phyloP scores from a whole-genome alignment of 2,113 vertebrate genomes.

The Prionailurus viverrinus region DNA sequence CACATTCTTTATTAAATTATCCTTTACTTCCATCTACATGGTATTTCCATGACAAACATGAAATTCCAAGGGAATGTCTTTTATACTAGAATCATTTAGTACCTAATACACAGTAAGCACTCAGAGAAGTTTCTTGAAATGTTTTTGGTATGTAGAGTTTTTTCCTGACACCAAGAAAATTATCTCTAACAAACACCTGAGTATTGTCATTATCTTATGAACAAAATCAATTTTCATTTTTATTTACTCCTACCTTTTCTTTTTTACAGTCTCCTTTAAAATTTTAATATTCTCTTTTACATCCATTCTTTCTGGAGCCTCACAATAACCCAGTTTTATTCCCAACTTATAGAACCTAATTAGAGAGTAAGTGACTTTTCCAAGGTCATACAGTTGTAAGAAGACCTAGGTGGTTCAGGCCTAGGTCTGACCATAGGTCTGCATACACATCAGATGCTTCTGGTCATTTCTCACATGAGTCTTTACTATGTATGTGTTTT shows the following conservation, averaged over 20 bases:
- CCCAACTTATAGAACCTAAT: not conserved
- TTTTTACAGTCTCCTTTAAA: not conserved
- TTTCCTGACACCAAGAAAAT: not conserved
- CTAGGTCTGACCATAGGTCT: not conserved
- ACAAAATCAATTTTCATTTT: conserved; percentile 5
- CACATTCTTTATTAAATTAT: not conserved
- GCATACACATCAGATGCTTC: not conserved
- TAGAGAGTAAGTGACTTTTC: not conserved
- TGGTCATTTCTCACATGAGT: not conserved
- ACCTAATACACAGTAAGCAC: not conserved
- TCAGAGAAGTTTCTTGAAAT: not conserved
- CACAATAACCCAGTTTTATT: conserved; percentile 16
- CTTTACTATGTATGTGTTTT: not conserved
- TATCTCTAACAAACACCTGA: not conserved
- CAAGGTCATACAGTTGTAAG: not conserved
- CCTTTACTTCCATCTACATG: not conserved
- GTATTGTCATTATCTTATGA: not conserved
- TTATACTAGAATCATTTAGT: not conserved
- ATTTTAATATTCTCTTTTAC: not conserved
- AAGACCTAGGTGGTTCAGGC: not conserved
- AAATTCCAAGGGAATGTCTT: not conserved
- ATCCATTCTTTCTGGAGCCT: not conserved
- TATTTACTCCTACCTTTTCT: not conserved
- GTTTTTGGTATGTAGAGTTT: not conserved
- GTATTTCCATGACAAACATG: not conserved